Base-by-base conservation (phyloP, 1,140 invertebrate genomes). In the Mycetomoellerius zeteki region DNA sequence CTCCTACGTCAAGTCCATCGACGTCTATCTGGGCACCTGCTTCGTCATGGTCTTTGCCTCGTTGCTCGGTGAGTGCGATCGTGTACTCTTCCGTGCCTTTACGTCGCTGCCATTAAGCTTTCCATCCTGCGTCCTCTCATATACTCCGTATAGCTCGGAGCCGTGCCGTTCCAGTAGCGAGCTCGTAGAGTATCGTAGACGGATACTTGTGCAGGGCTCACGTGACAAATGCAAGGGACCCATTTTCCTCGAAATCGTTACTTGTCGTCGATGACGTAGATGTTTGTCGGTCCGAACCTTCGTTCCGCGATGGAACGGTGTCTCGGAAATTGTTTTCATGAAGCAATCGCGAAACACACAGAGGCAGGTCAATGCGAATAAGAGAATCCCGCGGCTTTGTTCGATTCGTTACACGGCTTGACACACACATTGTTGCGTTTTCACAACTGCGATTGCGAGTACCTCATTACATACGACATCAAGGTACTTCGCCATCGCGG, bases 21-120 rank as follows among this genome's bases (percentile, higher is more conserved):
- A 99, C 96, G 98, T 99, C 88, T 99, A 99, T 96, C 96, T 99
- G 95, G 99, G 99, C 92, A 99, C 98, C 90, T 99, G 98, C 96
- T 99, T 99, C 98, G 98, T 99, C 94, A 99, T 99, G 98, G 98
- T 99, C 92, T 99, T 99, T 96, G 98, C 98, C 92, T 99, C 98
- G 95, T 96, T 99, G 93, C 96, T 99, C 96, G 98, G 98, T 98
- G 97, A 97, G 97, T 96, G 94, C 60, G 73, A 65, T 87, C 88
- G 82, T 90, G 37, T 82, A 52, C 75, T 86, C 65, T 85, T 86
- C 85, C 64, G 76, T 80, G 73, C 56, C 85, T 86, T 72, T 67
- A 54, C 62, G 67, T 72, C 81, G 73, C 85, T 86, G 73, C 85
- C 72, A 85, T 84, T 82, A 82, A 62, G 58, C 58, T 65, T 86